A percentile compares a stretch with the other conserved stretches of the same genome.
Conservation (phyloP, 2,113 vertebrate species). For the Pyxicephalus adspersus region DNA sequence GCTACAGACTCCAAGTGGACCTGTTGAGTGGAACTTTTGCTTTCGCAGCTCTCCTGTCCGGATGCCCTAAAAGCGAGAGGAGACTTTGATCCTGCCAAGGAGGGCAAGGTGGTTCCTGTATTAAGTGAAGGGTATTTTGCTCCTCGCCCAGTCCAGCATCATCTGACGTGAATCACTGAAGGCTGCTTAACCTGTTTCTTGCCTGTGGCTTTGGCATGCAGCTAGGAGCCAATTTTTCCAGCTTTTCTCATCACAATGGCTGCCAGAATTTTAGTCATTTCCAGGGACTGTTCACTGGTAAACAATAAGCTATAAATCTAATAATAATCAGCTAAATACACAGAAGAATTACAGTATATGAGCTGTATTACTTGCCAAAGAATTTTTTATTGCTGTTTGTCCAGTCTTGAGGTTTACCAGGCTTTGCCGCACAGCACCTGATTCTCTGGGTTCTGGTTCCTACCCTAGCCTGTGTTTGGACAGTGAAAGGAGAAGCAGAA, state of each 20-base stretch:
- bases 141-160: slow-evolving; percentile 14
- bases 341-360: too few species aligned
- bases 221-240: background rate
- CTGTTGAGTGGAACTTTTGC: background rate
- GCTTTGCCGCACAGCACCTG: too few species aligned
- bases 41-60: background rate
- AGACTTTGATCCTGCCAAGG: background rate
- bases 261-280: background rate
- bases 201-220: slow-evolving; percentile 17
- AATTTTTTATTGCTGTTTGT: too few species aligned
- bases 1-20: background rate
- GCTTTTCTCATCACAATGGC: background rate
- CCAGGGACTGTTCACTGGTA: background rate
- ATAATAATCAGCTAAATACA: too few species aligned
- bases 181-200: slow-evolving; percentile 36
- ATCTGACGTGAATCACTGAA: slow-evolving; percentile 33
- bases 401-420: too few species aligned
- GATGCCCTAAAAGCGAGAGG: background rate
- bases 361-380: too few species aligned
- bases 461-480: too few species aligned
- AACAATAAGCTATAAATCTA: background rate
- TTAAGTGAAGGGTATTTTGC: slow-evolving; percentile 12
- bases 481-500: background rate
- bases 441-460: too few species aligned
- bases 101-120: slow-evolving; percentile 4